Percentiles rank a stretch among this genome's conserved stretches.
These are phyloP conservation scores for Eledona agricola DNA, from an alignment of 2,888 invertebrate genomes.

Conservation along the genomic window DNA sequence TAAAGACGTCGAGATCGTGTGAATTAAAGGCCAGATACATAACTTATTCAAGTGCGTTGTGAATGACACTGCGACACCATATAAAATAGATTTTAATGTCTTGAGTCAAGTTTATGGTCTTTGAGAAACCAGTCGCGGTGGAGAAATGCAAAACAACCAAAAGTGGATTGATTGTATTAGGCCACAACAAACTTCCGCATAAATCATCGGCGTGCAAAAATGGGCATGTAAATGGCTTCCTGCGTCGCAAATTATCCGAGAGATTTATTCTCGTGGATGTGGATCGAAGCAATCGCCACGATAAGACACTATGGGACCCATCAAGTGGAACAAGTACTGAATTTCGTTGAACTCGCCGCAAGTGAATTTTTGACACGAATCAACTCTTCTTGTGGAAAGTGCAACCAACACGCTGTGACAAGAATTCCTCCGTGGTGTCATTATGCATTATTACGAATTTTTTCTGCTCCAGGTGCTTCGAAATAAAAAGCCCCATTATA, in stretches of 20 bases:
- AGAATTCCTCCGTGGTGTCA: too few relatives aligned
- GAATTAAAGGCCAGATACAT: too few relatives aligned
- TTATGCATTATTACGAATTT: too few relatives aligned
- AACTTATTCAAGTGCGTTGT: too few relatives aligned
- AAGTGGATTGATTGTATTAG: constrained; percentile 8
- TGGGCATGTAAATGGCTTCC: constrained; percentile 27
- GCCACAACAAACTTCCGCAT: constrained; percentile 10
- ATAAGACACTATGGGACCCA: not conserved
- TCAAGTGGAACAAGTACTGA: constrained; percentile 13
- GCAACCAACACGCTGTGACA: too few relatives aligned
- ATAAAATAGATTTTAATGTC: constrained; percentile 3
- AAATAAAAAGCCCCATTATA: too few relatives aligned
- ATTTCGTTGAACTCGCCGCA: constrained; percentile 11
- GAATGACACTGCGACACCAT: too few relatives aligned
- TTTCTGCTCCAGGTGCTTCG: too few relatives aligned
- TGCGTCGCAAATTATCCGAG: constrained; percentile 30
- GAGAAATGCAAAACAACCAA: constrained; percentile 17
- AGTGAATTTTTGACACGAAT: constrained; percentile 28
- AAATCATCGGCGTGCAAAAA: constrained; percentile 13
- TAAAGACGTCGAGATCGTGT: too few relatives aligned
- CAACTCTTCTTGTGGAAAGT: too few relatives aligned
- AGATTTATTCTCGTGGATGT: constrained; percentile 13
- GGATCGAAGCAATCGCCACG: constrained; percentile 10
- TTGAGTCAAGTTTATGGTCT: not conserved
- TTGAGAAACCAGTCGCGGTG: not conserved